Base-by-base conservation (phyloP, 2,113 vertebrate genomes). In the Zosterops borbonicus region DNA sequence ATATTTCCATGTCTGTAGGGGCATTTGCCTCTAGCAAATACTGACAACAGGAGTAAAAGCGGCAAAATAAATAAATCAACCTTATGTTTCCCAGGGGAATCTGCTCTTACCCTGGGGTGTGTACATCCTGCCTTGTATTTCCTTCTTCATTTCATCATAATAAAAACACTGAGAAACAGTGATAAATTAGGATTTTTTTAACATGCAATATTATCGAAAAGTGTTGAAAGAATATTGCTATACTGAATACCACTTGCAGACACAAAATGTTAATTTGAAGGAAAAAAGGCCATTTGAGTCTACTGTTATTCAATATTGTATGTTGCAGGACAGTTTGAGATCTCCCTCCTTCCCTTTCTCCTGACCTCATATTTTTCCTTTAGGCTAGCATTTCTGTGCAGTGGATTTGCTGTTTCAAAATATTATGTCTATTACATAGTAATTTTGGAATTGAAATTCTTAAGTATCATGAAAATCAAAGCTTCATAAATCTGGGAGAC, bases 391-490 rank as follows among this genome's bases (percentile, higher is more conserved):
- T 67, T 90, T 77, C 35, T 68, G 18, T 71, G 44, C 17, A n/a
- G 37, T 42, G 35, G 64, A 92, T 93, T 76, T 94, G 46, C n/a
- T 14, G 3, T 85, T 92, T 90, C 89, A 94, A 92, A 94, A 92
- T 91, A 90, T 78, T 92, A 93, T 73, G 80, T 92, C 77, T 96
- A 89, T 75, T 93, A 69, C 73, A 82, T n/a, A 79, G 83, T 18
- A 64, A 63, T 95, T 95, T 41, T 92, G 69, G 86, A 92, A 94
- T 49, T 53, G 60, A 89, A 93, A 87, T 46, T 62, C 73, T 28
- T 27, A 75, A 69, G 53, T 35, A 73, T 60, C 2, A 2, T 83
- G 69, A 88, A 94, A 93, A 91, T 44, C 16, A 93, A 41, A 83
- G 59, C 77, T 89, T 88, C 92, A 90, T 89, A 89, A 94, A 93